phyloP scores from a whole-genome alignment of 2,888 invertebrate genomes.

The Microctonus brassicae region DNA sequence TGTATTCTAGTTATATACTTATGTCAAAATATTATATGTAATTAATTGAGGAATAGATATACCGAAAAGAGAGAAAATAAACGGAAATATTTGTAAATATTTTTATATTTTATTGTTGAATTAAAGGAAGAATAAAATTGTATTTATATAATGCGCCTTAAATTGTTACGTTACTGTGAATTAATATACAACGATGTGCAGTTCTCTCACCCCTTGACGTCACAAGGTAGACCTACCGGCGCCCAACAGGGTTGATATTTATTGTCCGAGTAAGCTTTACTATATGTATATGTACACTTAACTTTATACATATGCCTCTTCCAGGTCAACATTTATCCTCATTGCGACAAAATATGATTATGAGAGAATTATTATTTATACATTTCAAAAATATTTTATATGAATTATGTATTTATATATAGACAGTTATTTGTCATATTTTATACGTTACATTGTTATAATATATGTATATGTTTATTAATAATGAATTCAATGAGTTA shows the following conservation, averaged over 20 bases:
- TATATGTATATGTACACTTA: too few relatives aligned
- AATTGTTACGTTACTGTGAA: background rate
- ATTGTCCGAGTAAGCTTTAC: background rate
- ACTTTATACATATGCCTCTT: too few relatives aligned
- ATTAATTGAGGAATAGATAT: background rate
- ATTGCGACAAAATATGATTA: background rate
- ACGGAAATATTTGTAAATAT: background rate
- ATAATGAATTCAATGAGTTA: background rate
- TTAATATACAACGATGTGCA: slow-evolving; percentile 20
- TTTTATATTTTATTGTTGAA: background rate
- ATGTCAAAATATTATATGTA: background rate
- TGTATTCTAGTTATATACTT: background rate
- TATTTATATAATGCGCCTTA: background rate
- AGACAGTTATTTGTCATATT: too few relatives aligned
- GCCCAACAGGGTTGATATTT: slow-evolving; percentile 39
- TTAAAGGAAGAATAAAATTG: background rate
- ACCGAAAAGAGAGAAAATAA: background rate
- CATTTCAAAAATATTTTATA: too few relatives aligned
- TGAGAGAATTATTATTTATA: too few relatives aligned
- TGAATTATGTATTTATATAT: too few relatives aligned
- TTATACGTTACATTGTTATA: background rate
- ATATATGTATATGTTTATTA: background rate
- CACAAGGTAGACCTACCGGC: slow-evolving; percentile 53
- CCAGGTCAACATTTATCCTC: background rate
- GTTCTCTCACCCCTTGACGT: slow-evolving; percentile 53